A percentile compares a stretch with the other conserved stretches of the same genome.
phyloP scores from a whole-genome alignment of 2,888 invertebrate genomes.

The Lamproptera curius region DNA sequence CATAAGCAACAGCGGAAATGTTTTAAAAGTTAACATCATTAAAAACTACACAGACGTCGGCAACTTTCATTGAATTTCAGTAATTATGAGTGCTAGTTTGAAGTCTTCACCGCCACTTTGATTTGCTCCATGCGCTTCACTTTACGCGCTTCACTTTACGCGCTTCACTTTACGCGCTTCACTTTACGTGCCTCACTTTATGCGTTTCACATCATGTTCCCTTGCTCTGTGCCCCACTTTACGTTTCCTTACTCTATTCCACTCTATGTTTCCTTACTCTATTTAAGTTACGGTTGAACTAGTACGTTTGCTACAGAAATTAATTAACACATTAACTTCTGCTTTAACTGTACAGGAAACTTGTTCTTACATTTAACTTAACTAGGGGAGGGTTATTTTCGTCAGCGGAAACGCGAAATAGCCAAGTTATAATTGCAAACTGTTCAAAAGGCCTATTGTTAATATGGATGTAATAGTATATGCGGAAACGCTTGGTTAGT shows the following conservation, averaged over 20 bases:
- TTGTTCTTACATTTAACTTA: not conserved
- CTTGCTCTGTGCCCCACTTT: too few species aligned
- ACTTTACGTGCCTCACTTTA: too few species aligned
- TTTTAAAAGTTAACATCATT: not conserved
- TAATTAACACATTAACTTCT: constrained; percentile 15
- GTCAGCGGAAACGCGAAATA: not conserved
- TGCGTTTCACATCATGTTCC: too few species aligned
- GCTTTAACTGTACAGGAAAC: not conserved
- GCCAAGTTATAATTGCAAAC: too few species aligned
- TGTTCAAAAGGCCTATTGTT: too few species aligned
- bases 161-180: too few species aligned
- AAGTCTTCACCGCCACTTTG: not conserved
- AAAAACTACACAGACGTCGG: not conserved
- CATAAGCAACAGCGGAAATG: too few species aligned
- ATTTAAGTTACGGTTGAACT: constrained; percentile 11
- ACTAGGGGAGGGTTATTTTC: constrained; percentile 1
- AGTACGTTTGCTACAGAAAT: constrained; percentile 3
- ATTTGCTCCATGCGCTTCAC: not conserved
- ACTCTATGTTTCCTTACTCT: constrained; percentile 2
- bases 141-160: too few species aligned
- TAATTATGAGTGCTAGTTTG: not conserved
- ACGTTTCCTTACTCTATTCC: not conserved
- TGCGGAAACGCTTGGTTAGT: too few species aligned
- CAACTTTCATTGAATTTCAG: not conserved
- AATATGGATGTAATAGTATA: too few species aligned